Base-by-base conservation (phyloP, 1,140 invertebrate genomes). In the Nylanderia fulva region DNA sequence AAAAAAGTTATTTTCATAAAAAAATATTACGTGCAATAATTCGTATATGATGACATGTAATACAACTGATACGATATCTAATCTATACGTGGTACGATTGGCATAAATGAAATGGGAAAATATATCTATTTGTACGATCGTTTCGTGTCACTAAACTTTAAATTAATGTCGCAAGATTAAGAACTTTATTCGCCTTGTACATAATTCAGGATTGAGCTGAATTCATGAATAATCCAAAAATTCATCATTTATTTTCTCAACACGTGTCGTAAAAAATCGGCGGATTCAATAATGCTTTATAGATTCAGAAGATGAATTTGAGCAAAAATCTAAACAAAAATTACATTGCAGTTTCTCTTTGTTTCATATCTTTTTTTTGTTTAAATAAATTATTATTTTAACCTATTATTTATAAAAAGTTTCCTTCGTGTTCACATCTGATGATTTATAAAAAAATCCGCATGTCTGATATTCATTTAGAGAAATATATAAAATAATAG, bases 121-220 rank as follows among this genome's bases (percentile, higher is more conserved):
- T 75, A 42, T 39, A 29, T n/a, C n/a, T n/a, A n/a, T n/a, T n/a
- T n/a, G n/a, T 15, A 60, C 2, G 11, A 85, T 86, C 64, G 72
- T 58, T 64, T 56, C 33, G 60, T 71, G 66, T 86, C 77, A 68
- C 33, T 75, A 77, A 88, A 83, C 64, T 89, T 52, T 89, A 76
- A 86, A 89, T 33, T 42, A 75, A 69, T 84, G 48, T 82, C 61
- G 42, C 42, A 71, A 75, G 79, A 52, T 86, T 84, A 89, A 88
- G 9, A 48, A 85, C 45, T 84, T 39, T 1, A 9, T 15, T 76
- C 13, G 11, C 15, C 1, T 63, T 63, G 13, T 76, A 24, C 13
- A 24, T 36, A 24, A 69, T 52, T 29, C 27, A 42, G 2, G n/a
- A 27, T 24, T 45, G 33, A 13, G 5, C 27, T 33, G 8, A 66